Base-by-base conservation (phyloP, 2,797 vertebrate species). In the Manis pentadactyla region DNA sequence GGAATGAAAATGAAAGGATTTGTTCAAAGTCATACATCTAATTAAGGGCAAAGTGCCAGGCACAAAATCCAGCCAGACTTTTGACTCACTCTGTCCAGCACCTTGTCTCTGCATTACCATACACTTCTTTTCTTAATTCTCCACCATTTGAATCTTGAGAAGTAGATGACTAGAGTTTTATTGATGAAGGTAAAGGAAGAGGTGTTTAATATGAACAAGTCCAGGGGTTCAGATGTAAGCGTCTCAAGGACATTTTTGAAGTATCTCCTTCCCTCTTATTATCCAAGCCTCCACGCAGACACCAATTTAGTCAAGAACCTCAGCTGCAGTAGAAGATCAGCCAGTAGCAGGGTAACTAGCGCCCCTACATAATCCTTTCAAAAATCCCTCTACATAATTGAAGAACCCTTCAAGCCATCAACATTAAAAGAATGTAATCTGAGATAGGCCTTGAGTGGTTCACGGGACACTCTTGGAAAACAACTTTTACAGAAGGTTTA, bases 321-420 rank as follows among this genome's bases (percentile, higher is more conserved):
- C 31, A 34, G 9, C 27, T 59, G 12, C 10, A 87, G 68, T 2
- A 7, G 46, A 64, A 13, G 53, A 71, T 61, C 9, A 5, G 34
- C 39, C 73, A 49, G 63, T 7, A 31, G n/a, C 46, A 78, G 69
- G n/a, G 29, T 79, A 42, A 64, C 39, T 71, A 77, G 31, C 29
- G n/a, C 66, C 19, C 25, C 25, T 73, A 63, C 18, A 34, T 66
- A 53, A 55, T 78, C 23, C 78, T 73, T 77, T 82, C 71, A 85
- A 13, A 86, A 87, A 55, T 66, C 17, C 23, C n/a, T 42, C 1
- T 90, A 79, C 34, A 53, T 73, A 95, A 74, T 14, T 55, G 93
- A 87, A 90, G 81, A 69, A 59, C 69, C 59, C 69, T 90, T 25
- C 34, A 69, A 77, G 87, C 29, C 25, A 68, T 63, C 79, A 96